These are phyloP conservation scores for Drosophila differens DNA, from an alignment of 2,888 invertebrate species.

Conservation along the genomic window DNA sequence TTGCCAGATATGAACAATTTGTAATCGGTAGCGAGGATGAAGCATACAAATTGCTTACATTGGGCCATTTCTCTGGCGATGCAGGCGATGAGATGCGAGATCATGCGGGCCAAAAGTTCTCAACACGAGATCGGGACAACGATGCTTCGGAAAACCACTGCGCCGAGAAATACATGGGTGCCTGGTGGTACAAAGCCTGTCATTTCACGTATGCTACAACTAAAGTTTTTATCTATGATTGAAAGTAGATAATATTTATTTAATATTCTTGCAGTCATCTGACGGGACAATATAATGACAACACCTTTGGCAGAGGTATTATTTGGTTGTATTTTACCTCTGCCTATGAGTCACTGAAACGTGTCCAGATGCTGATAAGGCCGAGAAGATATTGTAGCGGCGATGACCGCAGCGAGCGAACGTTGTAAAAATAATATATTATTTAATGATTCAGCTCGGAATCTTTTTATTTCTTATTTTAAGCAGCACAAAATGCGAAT, in stretches of 20 bases:
- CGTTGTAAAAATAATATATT: neutral
- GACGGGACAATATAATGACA: slow-evolving; percentile 88
- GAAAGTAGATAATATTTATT: neutral
- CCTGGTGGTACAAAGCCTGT: slow-evolving; percentile 91
- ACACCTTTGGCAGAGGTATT: slow-evolving; percentile 87
- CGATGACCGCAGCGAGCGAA: neutral
- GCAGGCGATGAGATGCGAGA: slow-evolving; percentile 89
- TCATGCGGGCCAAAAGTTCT: slow-evolving; percentile 89
- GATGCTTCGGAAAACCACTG: slow-evolving; percentile 88
- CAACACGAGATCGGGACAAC: slow-evolving; percentile 89
- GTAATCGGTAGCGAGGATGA: slow-evolving; percentile 89
- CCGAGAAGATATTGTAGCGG: slow-evolving; percentile 79
- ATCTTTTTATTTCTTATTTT: neutral
- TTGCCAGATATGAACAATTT: slow-evolving; percentile 88
- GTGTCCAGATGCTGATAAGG: slow-evolving; percentile 89
- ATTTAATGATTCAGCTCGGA: neutral
- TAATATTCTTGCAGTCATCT: slow-evolving; percentile 86
- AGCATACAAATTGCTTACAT: slow-evolving; percentile 88
- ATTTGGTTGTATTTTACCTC: neutral
- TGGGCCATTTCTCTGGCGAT: slow-evolving; percentile 88
- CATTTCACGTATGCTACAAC: slow-evolving; percentile 86
- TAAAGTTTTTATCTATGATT: neutral
- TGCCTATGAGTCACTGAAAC: slow-evolving; percentile 85
- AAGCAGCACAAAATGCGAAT: neutral
- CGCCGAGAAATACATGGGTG: slow-evolving; percentile 89